Base-by-base conservation (phyloP, 1,140 invertebrate species). In the Drosophila pseudoobscura region DNA sequence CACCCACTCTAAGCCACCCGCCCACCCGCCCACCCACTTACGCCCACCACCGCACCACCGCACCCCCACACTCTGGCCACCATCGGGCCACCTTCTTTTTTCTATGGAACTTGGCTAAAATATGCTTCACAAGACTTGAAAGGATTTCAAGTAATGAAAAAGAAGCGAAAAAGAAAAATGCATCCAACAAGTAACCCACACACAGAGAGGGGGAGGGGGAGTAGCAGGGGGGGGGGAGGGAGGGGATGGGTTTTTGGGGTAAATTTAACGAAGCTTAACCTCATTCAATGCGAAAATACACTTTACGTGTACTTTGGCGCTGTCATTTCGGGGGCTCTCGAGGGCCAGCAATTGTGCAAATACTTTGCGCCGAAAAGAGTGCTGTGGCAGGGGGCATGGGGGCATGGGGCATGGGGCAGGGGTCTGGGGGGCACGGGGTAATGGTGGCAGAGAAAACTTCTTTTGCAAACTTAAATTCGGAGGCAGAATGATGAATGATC, bases 241-340 rank as follows among this genome's bases (percentile, higher is more conserved):
- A 15, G 43, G 41, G 41, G 6, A 15, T 6, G 8, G 15, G 35
- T 3, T 17, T 17, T 17, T 17, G 35, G 5, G 24, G 35, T 26
- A 31, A 88, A 88, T 88, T 88, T 88, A 88, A 88, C 83, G 83
- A 88, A 88, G 83, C 83, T 88, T 88, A 88, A 88, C 78, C 83
- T 88, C 78, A 87, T 88, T 88, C 84, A 88, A 89, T 88, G 83
- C 56, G 69, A 89, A 83, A 85, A 88, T 79, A 85, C 83, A 88
- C 82, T 85, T 85, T 82, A 87, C 74, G 69, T 87, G 78, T 80
- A 88, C 78, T 88, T 88, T 88, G 79, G 35, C 83, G 83, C 83
- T 88, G 83, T 88, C 83, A 88, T 88, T 88, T 88, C 75, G 83
- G 79, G 72, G 68, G 63, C 29, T 31, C 29, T 88, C 79, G 76